phyloP scores from a whole-genome alignment of 2,888 invertebrate genomes.

The Protodeltote pygarga region DNA sequence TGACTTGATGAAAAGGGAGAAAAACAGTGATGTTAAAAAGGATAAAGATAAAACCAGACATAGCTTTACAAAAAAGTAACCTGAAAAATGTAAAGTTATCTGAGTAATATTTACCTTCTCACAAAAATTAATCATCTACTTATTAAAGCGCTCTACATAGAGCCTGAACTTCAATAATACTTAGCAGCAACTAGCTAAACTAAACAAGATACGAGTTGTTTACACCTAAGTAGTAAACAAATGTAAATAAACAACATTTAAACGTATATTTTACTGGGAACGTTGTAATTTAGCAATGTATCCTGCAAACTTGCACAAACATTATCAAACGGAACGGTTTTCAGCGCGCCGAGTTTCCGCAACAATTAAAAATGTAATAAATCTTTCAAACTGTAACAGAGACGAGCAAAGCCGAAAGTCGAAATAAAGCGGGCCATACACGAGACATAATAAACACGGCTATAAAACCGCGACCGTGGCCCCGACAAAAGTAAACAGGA shows the following conservation, averaged over 20 bases:
- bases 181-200: no score
- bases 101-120: no score
- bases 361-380: constrained; percentile 55
- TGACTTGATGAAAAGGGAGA: no score
- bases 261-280: constrained; percentile 24
- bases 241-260: constrained; percentile 35
- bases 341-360: constrained; percentile 26
- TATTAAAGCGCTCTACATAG: no score
- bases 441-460: constrained; percentile 59
- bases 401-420: constrained; percentile 46
- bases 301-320: constrained; percentile 38
- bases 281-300: constrained; percentile 29
- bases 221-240: constrained; percentile 19
- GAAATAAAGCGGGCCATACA: constrained; percentile 50
- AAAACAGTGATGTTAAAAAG: no score
- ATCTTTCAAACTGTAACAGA: constrained; percentile 58
- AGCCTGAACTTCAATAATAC: no score
- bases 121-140: no score
- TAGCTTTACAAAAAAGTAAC: no score
- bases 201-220: constrained; percentile 19
- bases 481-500: constrained; percentile 70
- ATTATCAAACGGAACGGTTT: constrained; percentile 41
- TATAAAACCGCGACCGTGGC: constrained; percentile 60
- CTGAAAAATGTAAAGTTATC: no score
- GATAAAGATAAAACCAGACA: no score